Evolutionary conservation across 2,888 invertebrate species (phyloP).

Genomic region (Lamellibrachia columna): DNA sequence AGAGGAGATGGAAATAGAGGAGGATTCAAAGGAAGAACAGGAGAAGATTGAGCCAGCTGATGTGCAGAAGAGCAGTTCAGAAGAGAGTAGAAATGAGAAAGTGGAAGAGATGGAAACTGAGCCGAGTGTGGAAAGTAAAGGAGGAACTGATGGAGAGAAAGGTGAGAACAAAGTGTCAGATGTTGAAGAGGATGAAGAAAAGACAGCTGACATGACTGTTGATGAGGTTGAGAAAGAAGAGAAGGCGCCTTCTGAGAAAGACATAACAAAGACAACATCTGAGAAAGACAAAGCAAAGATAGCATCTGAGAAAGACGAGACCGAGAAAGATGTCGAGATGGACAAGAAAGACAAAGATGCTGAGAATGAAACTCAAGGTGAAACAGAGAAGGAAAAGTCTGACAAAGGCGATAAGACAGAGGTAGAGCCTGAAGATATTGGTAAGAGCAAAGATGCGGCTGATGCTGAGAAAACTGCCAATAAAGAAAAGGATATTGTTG

Average conservation of each 20-base stretch:
- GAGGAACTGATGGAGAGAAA: not conserved
- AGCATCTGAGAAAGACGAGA: not conserved
- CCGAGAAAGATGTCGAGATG: not conserved
- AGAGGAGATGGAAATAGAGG: conserved; percentile 26
- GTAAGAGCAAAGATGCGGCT: conserved; percentile 19
- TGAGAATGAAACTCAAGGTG: not conserved
- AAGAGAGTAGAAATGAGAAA: not conserved
- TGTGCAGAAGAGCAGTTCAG: not conserved
- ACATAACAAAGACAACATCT: not conserved
- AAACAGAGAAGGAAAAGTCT: conserved; percentile 16
- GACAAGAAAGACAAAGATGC: conserved; percentile 7
- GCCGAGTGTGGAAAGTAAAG: not conserved
- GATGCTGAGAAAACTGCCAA: conserved; percentile 14
- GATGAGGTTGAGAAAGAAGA: conserved; percentile 26
- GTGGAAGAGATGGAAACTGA: not conserved
- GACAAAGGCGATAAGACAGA: conserved; percentile 27
- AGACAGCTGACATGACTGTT: conserved; percentile 19
- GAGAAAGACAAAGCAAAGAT: conserved; percentile 20
- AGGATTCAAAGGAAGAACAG: not conserved
- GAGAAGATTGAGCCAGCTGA: not conserved
- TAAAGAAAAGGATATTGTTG: conserved; percentile 18
- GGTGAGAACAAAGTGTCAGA: conserved; percentile 21
- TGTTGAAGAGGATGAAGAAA: conserved; percentile 23
- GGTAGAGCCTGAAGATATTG: not conserved
- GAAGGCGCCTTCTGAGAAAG: conserved; percentile 22